These are phyloP conservation scores for Campoplex nolae DNA, from an alignment of 2,888 invertebrate genomes.

Conservation along the genomic window DNA sequence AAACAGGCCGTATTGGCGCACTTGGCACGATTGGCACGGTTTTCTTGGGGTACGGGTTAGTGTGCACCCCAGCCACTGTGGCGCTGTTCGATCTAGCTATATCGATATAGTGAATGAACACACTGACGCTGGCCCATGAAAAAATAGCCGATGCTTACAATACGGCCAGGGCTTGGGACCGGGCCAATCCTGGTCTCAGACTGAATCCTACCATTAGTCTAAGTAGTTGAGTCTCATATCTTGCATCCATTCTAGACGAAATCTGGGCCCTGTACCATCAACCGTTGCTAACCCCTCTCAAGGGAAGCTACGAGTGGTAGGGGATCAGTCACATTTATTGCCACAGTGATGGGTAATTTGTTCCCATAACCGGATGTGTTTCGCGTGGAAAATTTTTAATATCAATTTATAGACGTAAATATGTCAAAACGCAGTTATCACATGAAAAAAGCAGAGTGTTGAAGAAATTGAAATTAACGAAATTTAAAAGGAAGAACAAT, in stretches of 20 bases:
- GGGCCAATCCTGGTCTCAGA: no score
- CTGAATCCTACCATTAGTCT: no score
- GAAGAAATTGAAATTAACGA: background rate
- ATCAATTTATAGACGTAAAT: background rate
- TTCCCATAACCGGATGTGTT: background rate
- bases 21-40: no score
- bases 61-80: no score
- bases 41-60: no score
- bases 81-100: no score
- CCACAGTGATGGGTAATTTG: background rate
- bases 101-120: no score
- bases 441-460: background rate
- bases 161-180: background rate
- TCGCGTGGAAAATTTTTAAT: background rate
- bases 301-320: background rate
- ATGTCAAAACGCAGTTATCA: background rate
- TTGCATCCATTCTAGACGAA: background rate
- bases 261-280: background rate
- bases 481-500: background rate
- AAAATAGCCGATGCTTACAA: slow-evolving; percentile 18
- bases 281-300: background rate
- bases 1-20: no score
- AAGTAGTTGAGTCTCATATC: no score
- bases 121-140: background rate
- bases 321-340: background rate